These are phyloP conservation scores for Pagrus major DNA, from an alignment of 2,113 vertebrate species.

Conservation along the genomic window DNA sequence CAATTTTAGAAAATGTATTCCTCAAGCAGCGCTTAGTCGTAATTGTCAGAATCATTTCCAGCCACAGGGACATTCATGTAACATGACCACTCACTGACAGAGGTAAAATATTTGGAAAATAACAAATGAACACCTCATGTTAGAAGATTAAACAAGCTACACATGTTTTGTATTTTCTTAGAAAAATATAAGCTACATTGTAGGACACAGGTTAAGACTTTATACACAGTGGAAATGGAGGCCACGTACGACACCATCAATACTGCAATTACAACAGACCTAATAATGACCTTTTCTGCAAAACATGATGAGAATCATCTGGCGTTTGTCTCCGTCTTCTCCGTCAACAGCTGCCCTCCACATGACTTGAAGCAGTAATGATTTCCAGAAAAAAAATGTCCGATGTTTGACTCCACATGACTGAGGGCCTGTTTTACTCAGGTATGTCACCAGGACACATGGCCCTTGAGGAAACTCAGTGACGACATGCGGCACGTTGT, in stretches of 20 bases:
- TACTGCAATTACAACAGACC: neutral
- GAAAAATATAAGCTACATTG: constrained; percentile 65
- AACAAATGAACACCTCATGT: constrained; percentile 14
- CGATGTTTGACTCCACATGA: constrained; percentile 21
- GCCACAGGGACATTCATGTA: neutral
- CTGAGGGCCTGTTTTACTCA: constrained; percentile 29
- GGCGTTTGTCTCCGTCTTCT: constrained; percentile 34
- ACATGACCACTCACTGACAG: neutral
- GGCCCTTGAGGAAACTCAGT: neutral
- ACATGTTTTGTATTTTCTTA: constrained; percentile 35
- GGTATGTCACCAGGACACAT: constrained; percentile 4
- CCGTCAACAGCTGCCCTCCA: constrained; percentile 52
- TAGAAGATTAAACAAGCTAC: neutral
- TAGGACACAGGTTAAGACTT: constrained; percentile 17
- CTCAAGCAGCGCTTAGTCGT: neutral
- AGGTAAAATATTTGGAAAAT: constrained; percentile 29
- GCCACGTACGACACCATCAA: neutral
- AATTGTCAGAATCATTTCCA: constrained; percentile 17
- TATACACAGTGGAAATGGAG: constrained; percentile 29
- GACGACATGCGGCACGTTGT: neutral
- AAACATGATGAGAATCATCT: constrained; percentile 40
- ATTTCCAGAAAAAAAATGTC: constrained; percentile 30
- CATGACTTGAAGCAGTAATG: constrained; percentile 33
- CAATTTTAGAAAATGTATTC: constrained; percentile 12
- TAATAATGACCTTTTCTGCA: constrained; percentile 6